Conservation (phyloP, 2,797 vertebrate genomes). For the Zalophus californianus region DNA sequence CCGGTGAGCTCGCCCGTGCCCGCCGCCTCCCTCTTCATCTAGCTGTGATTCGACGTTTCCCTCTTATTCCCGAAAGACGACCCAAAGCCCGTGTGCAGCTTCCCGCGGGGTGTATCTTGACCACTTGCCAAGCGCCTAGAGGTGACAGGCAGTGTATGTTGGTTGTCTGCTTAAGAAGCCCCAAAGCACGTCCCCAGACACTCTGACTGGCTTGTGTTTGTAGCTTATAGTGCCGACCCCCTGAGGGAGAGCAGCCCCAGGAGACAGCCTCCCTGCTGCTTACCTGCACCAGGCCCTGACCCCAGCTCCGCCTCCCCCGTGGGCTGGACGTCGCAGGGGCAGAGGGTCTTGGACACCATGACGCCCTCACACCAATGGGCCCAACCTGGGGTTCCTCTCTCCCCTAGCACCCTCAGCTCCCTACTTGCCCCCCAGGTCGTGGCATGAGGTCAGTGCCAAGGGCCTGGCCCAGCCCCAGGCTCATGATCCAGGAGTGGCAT, state of each 20-base stretch:
- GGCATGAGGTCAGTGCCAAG: neutral
- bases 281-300: neutral
- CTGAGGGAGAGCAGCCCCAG: neutral
- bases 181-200: too few relatives aligned
- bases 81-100: neutral
- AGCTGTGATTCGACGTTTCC: accelerated
- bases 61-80: neutral
- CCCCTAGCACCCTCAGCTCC: neutral
- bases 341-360: neutral
- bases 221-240: neutral
- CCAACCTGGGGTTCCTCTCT: neutral
- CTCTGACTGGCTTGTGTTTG: neutral
- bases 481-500: neutral
- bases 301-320: neutral
- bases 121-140: neutral
- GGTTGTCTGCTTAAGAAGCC: neutral
- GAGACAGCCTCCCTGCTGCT: neutral
- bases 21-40: accelerated
- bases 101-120: neutral
- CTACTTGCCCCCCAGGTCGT: neutral
- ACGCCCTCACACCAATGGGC: neutral
- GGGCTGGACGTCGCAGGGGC: neutral
- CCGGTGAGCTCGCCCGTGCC: slow-evolving; percentile 88
- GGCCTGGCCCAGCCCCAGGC: neutral
- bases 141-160: accelerated